A percentile compares a stretch with the other conserved stretches of the same genome.
These are phyloP conservation scores for Colostygia pectinataria DNA, from an alignment of 2,888 invertebrate genomes.

Conservation along the genomic window DNA sequence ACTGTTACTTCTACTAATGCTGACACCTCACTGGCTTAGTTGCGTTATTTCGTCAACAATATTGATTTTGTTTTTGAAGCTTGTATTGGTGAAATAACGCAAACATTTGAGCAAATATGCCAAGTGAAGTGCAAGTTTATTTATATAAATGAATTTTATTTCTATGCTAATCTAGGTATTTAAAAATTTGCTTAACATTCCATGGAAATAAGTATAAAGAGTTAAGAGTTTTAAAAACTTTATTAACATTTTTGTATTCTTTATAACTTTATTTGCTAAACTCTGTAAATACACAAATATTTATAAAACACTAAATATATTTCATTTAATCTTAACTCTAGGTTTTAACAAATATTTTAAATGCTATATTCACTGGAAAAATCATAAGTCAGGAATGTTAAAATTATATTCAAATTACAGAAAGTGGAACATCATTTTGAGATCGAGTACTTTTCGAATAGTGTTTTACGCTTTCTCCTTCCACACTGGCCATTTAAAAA, in stretches of 20 bases:
- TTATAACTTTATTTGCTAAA: slow-evolving; percentile 8
- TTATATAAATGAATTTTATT: background rate
- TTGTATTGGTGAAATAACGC: too few relatives aligned
- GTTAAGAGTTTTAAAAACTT: slow-evolving; percentile 17
- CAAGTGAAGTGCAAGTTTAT: too few relatives aligned
- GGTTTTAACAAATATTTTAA: background rate
- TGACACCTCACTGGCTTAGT: too few relatives aligned
- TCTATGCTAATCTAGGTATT: background rate
- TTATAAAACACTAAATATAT: slow-evolving; percentile 16
- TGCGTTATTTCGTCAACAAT: too few relatives aligned
- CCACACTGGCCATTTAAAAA: slow-evolving; percentile 1
- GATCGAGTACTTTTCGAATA: slow-evolving; percentile 14
- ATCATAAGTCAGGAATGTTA: too few relatives aligned
- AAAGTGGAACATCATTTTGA: slow-evolving; percentile 18
- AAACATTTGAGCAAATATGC: too few relatives aligned
- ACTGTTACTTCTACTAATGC: slow-evolving; percentile 1
- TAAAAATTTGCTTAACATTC: slow-evolving; percentile 11
- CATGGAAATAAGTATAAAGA: slow-evolving; percentile 14
- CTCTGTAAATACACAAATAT: slow-evolving; percentile 20
- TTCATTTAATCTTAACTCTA: slow-evolving; percentile 14
- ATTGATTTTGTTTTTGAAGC: too few relatives aligned
- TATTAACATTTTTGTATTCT: slow-evolving; percentile 13
- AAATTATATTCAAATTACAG: slow-evolving; percentile 10
- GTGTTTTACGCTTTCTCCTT: background rate
- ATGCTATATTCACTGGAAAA: background rate